Evolutionary conservation across 2,797 vertebrate species (phyloP), one percentile per base, ranked within the genome.

Genomic region (Pachyuromys duprasi): DNA sequence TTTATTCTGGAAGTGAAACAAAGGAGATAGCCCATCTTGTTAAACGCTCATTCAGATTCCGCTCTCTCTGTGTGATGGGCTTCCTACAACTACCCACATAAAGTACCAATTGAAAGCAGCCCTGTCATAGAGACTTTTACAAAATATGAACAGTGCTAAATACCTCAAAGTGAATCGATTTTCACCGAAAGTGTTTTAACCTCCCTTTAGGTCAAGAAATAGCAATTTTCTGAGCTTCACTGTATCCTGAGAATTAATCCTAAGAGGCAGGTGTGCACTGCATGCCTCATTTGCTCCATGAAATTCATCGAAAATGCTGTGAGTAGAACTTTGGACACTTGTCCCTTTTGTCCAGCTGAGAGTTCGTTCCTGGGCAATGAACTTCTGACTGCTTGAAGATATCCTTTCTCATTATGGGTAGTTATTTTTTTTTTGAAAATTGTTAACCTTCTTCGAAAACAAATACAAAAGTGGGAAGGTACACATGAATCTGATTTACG

Each of bases 131-230:
- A 95, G 95, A 96, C 80, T 98, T 98, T 94, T 98, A 97, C 95
- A 98, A 98, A 98, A 97, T 97, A 98, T 31, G 94, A 98, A 97
- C 96, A 97, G 97, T 95, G 96, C 86, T 99, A 98, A 98, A 98
- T 98, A 98, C 97, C 97, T 98, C 97, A 97, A 98, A 98, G 97
- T 97, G 97, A 98, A 98, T 97, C 2, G 0, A 97, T 98, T 98
- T 98, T 88, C 87, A 97, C 65, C 92, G 57, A 91, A 98, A 98
- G 96, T 97, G 97, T 98, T 98, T 98, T 98, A 98, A 98, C 97
- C 97, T 98, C 88, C 78, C 97, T 98, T 98, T 97, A 98, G 98
- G 97, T 98, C 98, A 98, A 98, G 98, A 98, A 98, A 98, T 97
- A 98, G 91, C 96, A 98, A 96, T 98, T 98, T 98, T 98, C 97